Conservation (phyloP, 2,888 invertebrate species). For the Byasa hedistus region DNA sequence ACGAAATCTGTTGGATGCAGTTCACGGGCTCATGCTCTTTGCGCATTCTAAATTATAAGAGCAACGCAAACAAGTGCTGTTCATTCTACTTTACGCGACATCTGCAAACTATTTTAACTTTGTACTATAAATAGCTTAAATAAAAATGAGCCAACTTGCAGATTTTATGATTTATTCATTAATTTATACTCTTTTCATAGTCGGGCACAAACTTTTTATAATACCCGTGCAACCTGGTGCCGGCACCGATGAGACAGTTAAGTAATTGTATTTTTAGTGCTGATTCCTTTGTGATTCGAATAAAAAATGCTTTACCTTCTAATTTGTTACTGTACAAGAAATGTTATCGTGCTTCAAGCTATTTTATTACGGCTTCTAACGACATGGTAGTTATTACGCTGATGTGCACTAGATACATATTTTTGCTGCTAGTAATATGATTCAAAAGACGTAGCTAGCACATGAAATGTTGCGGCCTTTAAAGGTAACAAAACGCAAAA, state of each 20-base stretch:
- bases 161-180: constrained; percentile 8
- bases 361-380: background rate
- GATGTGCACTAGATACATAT: background rate
- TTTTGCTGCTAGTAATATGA: background rate
- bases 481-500: too few relatives aligned
- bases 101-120: constrained; percentile 17
- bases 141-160: constrained; percentile 10
- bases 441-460: background rate
- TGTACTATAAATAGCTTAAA: constrained; percentile 13
- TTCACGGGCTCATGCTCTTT: constrained; percentile 18
- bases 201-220: background rate
- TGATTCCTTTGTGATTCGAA: background rate
- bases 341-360: background rate
- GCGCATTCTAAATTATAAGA: constrained; percentile 30
- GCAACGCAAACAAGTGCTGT: constrained; percentile 33
- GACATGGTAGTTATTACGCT: too few relatives aligned
- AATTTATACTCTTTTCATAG: constrained; percentile 1
- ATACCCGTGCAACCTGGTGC: background rate
- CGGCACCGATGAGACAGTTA: background rate
- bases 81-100: constrained; percentile 25
- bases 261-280: background rate
- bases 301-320: background rate
- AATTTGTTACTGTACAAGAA: background rate
- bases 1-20: constrained; percentile 21
- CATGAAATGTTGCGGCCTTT: background rate